Evolutionary conservation across 92 coral and sea anemone genomes (phyloP), one percentile per base, ranked within the genome.

Genomic region (Heteractis magnifica): DNA sequence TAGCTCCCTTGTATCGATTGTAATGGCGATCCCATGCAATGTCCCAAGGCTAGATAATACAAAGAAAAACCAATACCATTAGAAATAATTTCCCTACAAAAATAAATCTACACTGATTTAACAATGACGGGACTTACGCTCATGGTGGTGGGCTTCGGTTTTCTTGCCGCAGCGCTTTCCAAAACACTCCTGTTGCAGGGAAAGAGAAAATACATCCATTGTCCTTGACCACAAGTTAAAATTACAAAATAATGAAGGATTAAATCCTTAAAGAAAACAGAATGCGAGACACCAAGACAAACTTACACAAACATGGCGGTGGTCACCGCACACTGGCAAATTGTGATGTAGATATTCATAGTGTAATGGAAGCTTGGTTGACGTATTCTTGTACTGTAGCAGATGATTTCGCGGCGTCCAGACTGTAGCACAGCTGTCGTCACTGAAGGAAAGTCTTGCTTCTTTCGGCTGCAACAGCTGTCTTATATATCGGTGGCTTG

Each of bases 401-500:
- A 34, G 15, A 41, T 68, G 44, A 23, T 68, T 12, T 41, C 16
- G 73, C 49, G 73, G 10, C 23, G 73, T 23, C 73, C 50, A 68
- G 73, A 68, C 26, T 6, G 19, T 14, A 7, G 8, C 15, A 64
- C 71, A 64, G 5, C 71, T 64, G 71, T 64, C 71, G 3, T 8
- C n/a, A 19, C 23, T 16, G 41, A 18, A 4, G 72, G 50, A 68
- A 68, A 26, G 10, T n/a, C 18, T 41, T 13, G 77, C 6, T 41
- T 62, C 19, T 81, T 18, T 80, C n/a, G 70, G 51, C 14, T 12
- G 26, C 49, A 23, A 9, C 21, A 52, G 60, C 83, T 75, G 72
- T 75, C 65, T 56, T 81, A n/a, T 79, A 79, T 79, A 56, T 79
- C 1, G 19, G 49, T 70, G 56, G 77, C 20, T 74, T 53, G 72